Base-by-base conservation (phyloP, 2,113 vertebrate genomes). In the Oceanites oceanicus region DNA sequence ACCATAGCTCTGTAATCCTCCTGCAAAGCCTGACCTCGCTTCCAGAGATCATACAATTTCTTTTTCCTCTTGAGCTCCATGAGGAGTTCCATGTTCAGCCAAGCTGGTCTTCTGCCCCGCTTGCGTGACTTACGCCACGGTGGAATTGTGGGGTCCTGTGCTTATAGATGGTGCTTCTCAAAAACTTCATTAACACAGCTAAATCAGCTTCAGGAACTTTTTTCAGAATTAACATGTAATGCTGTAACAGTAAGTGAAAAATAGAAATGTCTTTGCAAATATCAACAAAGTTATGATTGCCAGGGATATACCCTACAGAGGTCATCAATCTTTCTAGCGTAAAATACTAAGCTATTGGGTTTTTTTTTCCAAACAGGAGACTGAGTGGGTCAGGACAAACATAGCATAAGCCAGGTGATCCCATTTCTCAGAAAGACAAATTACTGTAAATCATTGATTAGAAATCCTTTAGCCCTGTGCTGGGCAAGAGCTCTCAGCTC, bases 1-100 rank as follows among this genome's bases (percentile, higher is more conserved):
- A 86, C 20, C 56, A 79, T 30, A 79, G 42, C 42, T 84, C 52
- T 66, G 10, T n/a, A n/a, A 12, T 32, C 16, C 20, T 74, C 26
- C 52, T 58, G 18, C 3, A 1, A 75, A 58, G 42, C 34, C 52
- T 53, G 20, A 71, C 10, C 20, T 62, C 0, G 0, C 10, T 86
- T 67, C 45, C 34, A 58, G 18, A 67, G 34, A 56, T 20, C 16
- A 55, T 3, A 34, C 0, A 18, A 32, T 21, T 56, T 56, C 40
- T 71, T 78, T 27, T 61, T 56, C 50, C 34, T 42, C 65, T 74
- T 78, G 36, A 89, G 36, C 34, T 71, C 32, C 55, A 74, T 0
- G 0, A 55, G 8, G 5, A 47, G 34, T 10, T 56, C 7, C 2
- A 34, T 53, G 45, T 47, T 49, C 71, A 89, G 27, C 59, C 32